A percentile compares a stretch with the other conserved stretches of the same genome.
phyloP scores from a whole-genome alignment of 2,888 invertebrate species.

The Clunio marinus region DNA sequence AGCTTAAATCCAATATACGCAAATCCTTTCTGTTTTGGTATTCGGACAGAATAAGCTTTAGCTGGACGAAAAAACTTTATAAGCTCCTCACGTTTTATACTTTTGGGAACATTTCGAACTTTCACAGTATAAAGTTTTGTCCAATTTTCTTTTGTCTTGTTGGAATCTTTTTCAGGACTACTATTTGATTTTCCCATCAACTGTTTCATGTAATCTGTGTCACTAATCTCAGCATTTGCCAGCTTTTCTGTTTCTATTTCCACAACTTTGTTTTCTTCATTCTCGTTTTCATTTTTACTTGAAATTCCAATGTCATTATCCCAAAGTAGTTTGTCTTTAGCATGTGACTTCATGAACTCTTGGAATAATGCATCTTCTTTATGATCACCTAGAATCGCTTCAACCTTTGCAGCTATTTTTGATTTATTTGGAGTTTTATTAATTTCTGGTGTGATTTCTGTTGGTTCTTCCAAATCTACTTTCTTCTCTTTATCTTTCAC shows the following conservation, averaged over 20 bases:
- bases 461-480: constrained; percentile 43
- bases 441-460: constrained; percentile 40
- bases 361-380: constrained; percentile 84
- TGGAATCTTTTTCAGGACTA: constrained; percentile 44
- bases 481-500: constrained; percentile 67
- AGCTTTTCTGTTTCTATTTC: constrained; percentile 52
- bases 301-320: constrained; percentile 54
- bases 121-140: constrained; percentile 61
- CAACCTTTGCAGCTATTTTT: constrained; percentile 51
- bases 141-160: constrained; percentile 51
- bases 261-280: constrained; percentile 48
- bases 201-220: constrained; percentile 74
- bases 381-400: constrained; percentile 68
- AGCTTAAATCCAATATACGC: constrained; percentile 88
- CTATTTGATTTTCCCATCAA: constrained; percentile 52
- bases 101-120: constrained; percentile 72
- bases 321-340: constrained; percentile 56
- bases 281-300: constrained; percentile 52
- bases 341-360: constrained; percentile 84
- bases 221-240: constrained; percentile 70
- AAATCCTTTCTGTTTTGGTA: constrained; percentile 71
- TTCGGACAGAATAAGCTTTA: constrained; percentile 70
- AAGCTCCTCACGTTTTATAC: constrained; percentile 76
- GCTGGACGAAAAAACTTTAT: constrained; percentile 80
- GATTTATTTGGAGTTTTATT: constrained; percentile 42